A percentile compares a stretch with the other conserved stretches of the same genome.
Conservation (phyloP, 2,113 vertebrate genomes). For the Caranx melampygus region DNA sequence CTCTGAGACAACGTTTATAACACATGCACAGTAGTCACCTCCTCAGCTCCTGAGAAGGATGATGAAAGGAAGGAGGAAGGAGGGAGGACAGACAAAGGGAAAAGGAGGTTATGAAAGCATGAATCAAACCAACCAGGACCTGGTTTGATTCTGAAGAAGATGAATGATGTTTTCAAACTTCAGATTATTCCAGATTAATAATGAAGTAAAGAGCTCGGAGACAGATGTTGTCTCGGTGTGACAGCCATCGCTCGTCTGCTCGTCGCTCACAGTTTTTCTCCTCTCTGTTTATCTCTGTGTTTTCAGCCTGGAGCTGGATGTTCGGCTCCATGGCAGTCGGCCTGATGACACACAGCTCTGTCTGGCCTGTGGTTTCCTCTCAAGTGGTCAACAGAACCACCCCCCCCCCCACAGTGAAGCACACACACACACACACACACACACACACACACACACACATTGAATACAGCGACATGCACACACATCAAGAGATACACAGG, state of each 20-base stretch:
- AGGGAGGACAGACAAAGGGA: neutral
- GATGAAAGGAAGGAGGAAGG: neutral
- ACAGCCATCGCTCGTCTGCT: slow-evolving; percentile 12
- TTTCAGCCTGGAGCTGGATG: slow-evolving; percentile 41
- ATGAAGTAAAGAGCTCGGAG: neutral
- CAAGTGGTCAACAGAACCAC: slow-evolving; percentile 69
- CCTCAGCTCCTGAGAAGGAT: neutral
- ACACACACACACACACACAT: slow-evolving; percentile 34
- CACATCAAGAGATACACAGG: slow-evolving; percentile 54
- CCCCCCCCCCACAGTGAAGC: slow-evolving; percentile 28
- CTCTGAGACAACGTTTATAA: no score
- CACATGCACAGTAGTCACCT: neutral
- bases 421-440: no score
- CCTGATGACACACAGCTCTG: slow-evolving; percentile 77
- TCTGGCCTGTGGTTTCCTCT: slow-evolving; percentile 80
- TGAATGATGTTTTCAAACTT: neutral
- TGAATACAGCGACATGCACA: slow-evolving; percentile 44
- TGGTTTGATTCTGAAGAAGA: neutral
- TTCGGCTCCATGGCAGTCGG: slow-evolving; percentile 48
- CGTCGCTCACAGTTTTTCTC: neutral
- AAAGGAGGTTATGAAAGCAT: neutral
- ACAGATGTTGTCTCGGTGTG: neutral
- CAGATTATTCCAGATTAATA: neutral
- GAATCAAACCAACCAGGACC: no score
- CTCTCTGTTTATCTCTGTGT: slow-evolving; percentile 51